Percentiles rank a stretch among this genome's conserved stretches.
These are phyloP conservation scores for Saguinus oedipus DNA, from an alignment of 2,797 vertebrate genomes.

Conservation along the genomic window DNA sequence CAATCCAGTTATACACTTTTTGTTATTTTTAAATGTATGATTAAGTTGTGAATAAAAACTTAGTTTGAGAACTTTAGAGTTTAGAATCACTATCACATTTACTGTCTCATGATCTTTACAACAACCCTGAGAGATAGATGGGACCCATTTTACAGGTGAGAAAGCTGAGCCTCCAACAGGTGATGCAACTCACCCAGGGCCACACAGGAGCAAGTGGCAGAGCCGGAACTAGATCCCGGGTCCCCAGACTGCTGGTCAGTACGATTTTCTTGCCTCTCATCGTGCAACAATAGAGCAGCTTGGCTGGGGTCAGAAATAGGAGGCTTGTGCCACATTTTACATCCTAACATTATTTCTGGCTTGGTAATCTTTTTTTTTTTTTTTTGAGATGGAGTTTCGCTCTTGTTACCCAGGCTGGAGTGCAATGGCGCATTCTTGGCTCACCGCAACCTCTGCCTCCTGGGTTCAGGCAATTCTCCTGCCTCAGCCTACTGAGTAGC, in stretches of 20 bases:
- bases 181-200: background rate
- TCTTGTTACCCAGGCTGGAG: too few relatives aligned
- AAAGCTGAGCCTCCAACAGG: background rate
- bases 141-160: background rate
- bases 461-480: too few relatives aligned
- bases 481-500: too few relatives aligned
- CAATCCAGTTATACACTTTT: too few relatives aligned
- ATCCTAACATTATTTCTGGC: background rate
- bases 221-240: background rate
- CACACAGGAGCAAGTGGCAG: background rate
- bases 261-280: rapidly evolving
- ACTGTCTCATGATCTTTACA: background rate
- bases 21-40: background rate
- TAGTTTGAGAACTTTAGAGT: background rate
- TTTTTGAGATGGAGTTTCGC: too few relatives aligned
- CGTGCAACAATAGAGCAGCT: background rate
- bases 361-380: background rate
- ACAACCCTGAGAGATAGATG: background rate
- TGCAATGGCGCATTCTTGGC: too few relatives aligned
- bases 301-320: background rate
- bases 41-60: background rate
- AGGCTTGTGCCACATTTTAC: background rate
- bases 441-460: too few relatives aligned
- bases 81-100: background rate
- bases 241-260: background rate